Percentiles rank a stretch among this genome's conserved stretches.
Evolutionary conservation across 1,140 invertebrate species (phyloP).

Genomic region (Venustaconcha ellipsiformis): DNA sequence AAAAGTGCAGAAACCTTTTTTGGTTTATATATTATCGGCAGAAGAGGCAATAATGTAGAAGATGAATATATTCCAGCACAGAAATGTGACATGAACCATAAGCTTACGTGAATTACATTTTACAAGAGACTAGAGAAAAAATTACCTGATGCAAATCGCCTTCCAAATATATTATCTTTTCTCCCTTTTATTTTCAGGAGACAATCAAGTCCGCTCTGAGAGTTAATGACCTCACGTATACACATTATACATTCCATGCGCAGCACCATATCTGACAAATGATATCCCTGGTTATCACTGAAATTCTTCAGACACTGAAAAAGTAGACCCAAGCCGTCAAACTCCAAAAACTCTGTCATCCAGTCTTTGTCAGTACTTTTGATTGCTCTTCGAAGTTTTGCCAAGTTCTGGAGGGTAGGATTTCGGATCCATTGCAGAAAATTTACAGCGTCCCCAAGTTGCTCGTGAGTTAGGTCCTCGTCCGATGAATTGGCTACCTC

Average conservation of each 20-base stretch:
- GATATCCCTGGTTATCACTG: conserved; percentile 53
- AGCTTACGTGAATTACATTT: no score
- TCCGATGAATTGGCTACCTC: conserved; percentile 38
- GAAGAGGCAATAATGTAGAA: no score
- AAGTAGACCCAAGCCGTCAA: conserved; percentile 68
- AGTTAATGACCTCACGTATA: conserved; percentile 72
- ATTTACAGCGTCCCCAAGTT: conserved; percentile 46
- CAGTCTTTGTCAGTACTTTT: conserved; percentile 67
- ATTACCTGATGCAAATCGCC: conserved; percentile 86
- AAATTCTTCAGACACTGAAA: conserved; percentile 70
- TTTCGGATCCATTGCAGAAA: conserved; percentile 60
- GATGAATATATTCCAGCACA: no score
- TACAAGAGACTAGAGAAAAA: conserved; percentile 10
- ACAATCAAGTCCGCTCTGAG: conserved; percentile 71
- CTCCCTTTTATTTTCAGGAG: conserved; percentile 69
- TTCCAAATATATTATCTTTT: conserved; percentile 77
- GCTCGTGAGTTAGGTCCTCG: conserved; percentile 32
- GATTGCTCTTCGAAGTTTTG: conserved; percentile 54
- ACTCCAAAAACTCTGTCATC: conserved; percentile 72
- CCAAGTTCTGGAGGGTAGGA: conserved; percentile 57
- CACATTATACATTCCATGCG: conserved; percentile 71
- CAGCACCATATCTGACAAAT: conserved; percentile 69
- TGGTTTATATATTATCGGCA: no score
- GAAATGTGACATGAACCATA: no score
- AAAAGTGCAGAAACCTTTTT: no score